Evolutionary conservation across 2,113 vertebrate genomes (phyloP).

Genomic region (Zapornia atra): DNA sequence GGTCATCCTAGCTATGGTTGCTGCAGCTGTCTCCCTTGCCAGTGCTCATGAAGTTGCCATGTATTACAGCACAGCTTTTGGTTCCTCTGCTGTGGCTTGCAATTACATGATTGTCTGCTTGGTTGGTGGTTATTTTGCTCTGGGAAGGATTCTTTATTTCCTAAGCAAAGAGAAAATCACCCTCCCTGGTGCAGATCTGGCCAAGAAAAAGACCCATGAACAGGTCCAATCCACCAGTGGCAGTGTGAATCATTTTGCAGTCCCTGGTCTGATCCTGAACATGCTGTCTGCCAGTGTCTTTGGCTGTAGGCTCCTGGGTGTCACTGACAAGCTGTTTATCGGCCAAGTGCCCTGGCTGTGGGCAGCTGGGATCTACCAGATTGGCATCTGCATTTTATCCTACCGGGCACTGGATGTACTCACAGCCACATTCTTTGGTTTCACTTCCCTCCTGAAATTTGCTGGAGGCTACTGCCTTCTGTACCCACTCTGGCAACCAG

Average conservation of each 20-base stretch:
- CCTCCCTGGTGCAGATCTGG: constrained; percentile 70
- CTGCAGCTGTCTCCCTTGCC: constrained; percentile 77
- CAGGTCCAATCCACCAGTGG: neutral
- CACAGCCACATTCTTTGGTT: constrained; percentile 81
- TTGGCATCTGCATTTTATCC: constrained; percentile 77
- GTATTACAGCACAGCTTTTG: constrained; percentile 64
- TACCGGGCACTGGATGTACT: constrained; percentile 80
- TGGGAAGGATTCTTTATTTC: constrained; percentile 72
- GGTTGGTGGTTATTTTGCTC: constrained; percentile 78
- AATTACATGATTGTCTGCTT: constrained; percentile 81
- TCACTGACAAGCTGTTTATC: constrained; percentile 73
- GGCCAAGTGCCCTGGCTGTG: constrained; percentile 89
- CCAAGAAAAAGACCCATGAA: neutral
- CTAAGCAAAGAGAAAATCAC: constrained; percentile 69
- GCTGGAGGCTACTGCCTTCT: constrained; percentile 82
- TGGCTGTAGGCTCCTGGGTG: constrained; percentile 80
- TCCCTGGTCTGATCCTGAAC: constrained; percentile 80
- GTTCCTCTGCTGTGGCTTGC: constrained; percentile 80
- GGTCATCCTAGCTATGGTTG: constrained; percentile 71
- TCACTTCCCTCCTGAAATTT: constrained; percentile 81
- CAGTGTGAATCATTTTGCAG: constrained; percentile 12
- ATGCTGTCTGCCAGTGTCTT: constrained; percentile 82
- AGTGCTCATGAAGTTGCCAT: constrained; percentile 82
- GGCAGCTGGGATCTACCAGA: constrained; percentile 83
- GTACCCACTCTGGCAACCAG: constrained; percentile 51